Evolutionary conservation across 2,797 vertebrate genomes (phyloP), one percentile per base, ranked within the genome.

Genomic region (Dromococcyx pavoninus): DNA sequence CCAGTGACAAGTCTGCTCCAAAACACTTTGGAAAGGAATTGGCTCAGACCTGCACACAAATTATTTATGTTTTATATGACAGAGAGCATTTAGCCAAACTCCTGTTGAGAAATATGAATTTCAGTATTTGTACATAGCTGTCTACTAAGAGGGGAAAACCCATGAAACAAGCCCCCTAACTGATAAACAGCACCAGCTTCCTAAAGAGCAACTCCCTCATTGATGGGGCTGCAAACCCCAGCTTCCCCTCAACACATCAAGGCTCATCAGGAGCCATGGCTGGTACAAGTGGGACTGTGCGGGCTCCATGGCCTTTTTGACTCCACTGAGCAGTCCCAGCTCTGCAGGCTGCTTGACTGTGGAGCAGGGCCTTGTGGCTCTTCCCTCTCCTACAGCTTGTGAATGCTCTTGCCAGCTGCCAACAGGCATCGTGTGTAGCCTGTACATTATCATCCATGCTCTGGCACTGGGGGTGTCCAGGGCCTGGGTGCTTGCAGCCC

Each of bases 201-300:
- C 27, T 62, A 6, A 75, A 58, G 43, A 83, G 16, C n/a, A 37
- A 11, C 19, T 28, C n/a, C 24, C 33, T 27, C 22, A 9, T 3
- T 46, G 54, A 27, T 22, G 56, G 24, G 16, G 22, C 64, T 66
- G 74, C 60, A 43, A 78, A 39, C 12, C 19, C 62, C 0, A 0
- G 33, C 50, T 62, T 60, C 67, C 3, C 41, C 17, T 1, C 0
- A 2, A 32, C 4, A 3, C 50, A 17, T 37, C 44, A 6, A 21
- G 21, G 14, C 15, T 53, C 25, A 7, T 9, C 4, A 4, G 69
- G 32, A 73, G 25, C 3, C 61, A 14, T 3, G 2, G 16, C 80
- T 3, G 4, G 13, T 44, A 23, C 61, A 5, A 4, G 30, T 43
- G 43, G 41, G 46, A 61, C 0, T 0, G 35, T 1, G 1, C 50